These are phyloP conservation scores for Pygoscelis adeliae DNA, from an alignment of 2,113 vertebrate genomes.

Conservation along the genomic window DNA sequence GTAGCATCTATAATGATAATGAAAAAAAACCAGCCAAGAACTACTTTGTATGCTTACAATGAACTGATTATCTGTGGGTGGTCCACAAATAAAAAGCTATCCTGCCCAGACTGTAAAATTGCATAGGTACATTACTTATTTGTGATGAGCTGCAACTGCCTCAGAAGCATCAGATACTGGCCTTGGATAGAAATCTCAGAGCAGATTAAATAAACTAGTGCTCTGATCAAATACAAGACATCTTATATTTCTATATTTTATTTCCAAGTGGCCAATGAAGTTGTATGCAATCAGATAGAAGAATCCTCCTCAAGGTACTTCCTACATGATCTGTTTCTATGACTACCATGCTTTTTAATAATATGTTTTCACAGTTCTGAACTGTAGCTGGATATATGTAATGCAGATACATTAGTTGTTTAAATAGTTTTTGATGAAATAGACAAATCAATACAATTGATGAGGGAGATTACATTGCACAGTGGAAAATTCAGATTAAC, in stretches of 20 bases:
- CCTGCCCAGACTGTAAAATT: background rate
- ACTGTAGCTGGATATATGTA: background rate
- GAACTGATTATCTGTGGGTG: background rate
- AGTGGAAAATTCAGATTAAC: background rate
- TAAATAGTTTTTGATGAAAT: slow-evolving; percentile 10
- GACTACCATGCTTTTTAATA: slow-evolving; percentile 22
- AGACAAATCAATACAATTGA: slow-evolving; percentile 13
- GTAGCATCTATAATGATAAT: background rate
- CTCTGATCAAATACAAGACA: background rate
- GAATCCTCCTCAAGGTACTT: background rate
- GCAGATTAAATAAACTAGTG: background rate
- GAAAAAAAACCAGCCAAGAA: background rate
- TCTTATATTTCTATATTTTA: background rate
- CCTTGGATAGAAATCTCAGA: background rate
- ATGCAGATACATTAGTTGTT: background rate
- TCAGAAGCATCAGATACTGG: background rate
- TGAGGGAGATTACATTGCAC: background rate
- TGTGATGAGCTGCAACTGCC: background rate
- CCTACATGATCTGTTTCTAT: slow-evolving; percentile 33
- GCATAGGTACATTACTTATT: background rate
- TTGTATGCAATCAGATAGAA: background rate
- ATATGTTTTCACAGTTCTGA: background rate
- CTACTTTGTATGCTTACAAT: background rate
- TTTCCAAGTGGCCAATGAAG: background rate
- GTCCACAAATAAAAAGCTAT: background rate